phyloP scores from a whole-genome alignment of 92 coral and sea anemone genomes.

The Zoanthus gigantus region DNA sequence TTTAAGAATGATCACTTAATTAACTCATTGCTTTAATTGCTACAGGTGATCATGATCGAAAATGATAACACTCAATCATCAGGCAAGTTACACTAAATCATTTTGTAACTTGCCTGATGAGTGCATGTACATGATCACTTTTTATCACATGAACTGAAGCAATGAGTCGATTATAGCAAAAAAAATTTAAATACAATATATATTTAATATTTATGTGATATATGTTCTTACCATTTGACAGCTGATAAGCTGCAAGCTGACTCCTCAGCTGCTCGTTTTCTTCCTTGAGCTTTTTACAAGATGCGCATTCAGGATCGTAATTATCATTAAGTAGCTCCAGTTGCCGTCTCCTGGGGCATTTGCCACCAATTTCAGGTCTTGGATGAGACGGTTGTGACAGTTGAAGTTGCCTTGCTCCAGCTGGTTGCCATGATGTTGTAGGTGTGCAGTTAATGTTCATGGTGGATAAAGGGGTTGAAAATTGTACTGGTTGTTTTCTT shows the following conservation, averaged over 20 bases:
- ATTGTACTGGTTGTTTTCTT: neutral
- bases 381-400: neutral
- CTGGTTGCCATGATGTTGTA: neutral
- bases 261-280: neutral
- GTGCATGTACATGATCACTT: too few species aligned
- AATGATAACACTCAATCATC: too few species aligned
- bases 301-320: neutral
- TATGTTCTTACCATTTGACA: neutral
- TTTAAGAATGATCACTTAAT: too few species aligned
- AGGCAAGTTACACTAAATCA: too few species aligned
- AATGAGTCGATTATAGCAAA: too few species aligned
- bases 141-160: too few species aligned
- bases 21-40: too few species aligned
- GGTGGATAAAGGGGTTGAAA: neutral
- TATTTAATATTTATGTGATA: too few species aligned
- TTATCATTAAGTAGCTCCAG: neutral
- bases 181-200: too few species aligned
- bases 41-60: too few species aligned
- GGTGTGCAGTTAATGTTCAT: neutral
- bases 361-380: constrained; percentile 1
- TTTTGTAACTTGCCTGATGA: too few species aligned
- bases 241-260: constrained; percentile 10
- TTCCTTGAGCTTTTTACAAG: neutral
- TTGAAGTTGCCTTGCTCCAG: neutral
- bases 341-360: neutral